Base-by-base conservation (phyloP, 2,888 invertebrate species). In the Netelia fuscicornis region DNA sequence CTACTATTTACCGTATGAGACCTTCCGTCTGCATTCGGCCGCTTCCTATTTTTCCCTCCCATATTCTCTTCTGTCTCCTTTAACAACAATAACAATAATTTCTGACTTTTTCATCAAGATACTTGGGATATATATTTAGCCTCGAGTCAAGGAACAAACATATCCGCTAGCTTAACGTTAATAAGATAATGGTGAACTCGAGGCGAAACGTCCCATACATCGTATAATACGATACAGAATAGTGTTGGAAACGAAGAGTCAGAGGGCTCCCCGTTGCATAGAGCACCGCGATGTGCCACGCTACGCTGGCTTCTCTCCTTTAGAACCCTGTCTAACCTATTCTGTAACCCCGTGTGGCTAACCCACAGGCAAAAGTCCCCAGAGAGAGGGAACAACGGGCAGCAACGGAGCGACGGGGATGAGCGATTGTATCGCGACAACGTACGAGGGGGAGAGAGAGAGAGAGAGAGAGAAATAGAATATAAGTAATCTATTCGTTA, bases 401-500 rank as follows among this genome's bases (percentile, higher is more conserved):
- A 54, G 17, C 54, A 5, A 54, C 48, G 10, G 65, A 58, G n/a
- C 17, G 48, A 62, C 37, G 42, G 56, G 71, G 52, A 62, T n/a
- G 48, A 72, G 23, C 23, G 44, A 52, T 54, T 62, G 65, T 23
- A 60, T 52, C 30, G 76, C 52, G 30, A 52, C 20, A 17, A 64
- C n/a, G 54, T 54, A 52, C 25, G 44, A 23, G 17, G 25, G 11
- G n/a, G 10, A 64, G 44, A 52, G 23, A 48, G 72, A 65, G 65
- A 70, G 65, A 17, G 20, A 20, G 20, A 20, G 20, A 20, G 20
- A 17, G 54, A 70, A 20, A 20, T 20, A 20, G 20, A 20, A 20
- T 20, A 54, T 56, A 85, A 20, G 20, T 85, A 85, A 88, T 89
- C 83, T 86, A 86, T 86, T 87, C 83, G 78, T 79, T 86, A 76